Conservation (phyloP, 2,113 vertebrate species). For the Cynoglossus semilaevis region DNA sequence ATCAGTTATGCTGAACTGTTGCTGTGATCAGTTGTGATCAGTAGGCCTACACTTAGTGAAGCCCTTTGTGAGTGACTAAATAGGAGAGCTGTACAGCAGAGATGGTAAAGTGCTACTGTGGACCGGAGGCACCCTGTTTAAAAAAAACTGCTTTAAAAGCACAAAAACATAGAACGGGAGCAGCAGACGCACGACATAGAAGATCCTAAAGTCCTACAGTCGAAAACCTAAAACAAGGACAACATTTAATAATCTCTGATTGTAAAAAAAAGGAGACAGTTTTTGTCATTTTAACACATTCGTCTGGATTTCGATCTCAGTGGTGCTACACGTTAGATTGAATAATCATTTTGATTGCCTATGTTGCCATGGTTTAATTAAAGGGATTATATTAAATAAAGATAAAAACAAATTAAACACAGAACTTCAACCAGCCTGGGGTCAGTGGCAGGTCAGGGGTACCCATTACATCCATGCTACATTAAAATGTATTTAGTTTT, state of each 20-base stretch:
- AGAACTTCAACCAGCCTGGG: too few species aligned
- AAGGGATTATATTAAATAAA: slow-evolving; percentile 57
- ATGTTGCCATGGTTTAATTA: slow-evolving; percentile 48
- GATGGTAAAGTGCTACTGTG: slow-evolving; percentile 69
- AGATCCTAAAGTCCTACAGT: slow-evolving; percentile 12
- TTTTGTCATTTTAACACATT: slow-evolving; percentile 35
- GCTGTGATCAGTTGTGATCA: slow-evolving; percentile 45
- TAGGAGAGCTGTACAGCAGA: slow-evolving; percentile 47
- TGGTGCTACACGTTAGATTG: slow-evolving; percentile 57
- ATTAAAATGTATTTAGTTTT: slow-evolving; percentile 60
- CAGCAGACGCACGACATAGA: slow-evolving; percentile 42
- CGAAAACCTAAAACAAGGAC: slow-evolving; percentile 30
- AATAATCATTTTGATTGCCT: slow-evolving; percentile 31
- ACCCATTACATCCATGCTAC: slow-evolving; percentile 69
- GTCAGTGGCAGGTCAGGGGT: too few species aligned
- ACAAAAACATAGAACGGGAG: slow-evolving; percentile 49
- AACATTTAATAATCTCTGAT: slow-evolving; percentile 42
- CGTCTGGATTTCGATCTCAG: slow-evolving; percentile 36
- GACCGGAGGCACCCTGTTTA: slow-evolving; percentile 68
- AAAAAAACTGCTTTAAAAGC: slow-evolving; percentile 55
- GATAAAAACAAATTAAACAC: slow-evolving; percentile 26
- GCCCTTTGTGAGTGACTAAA: slow-evolving; percentile 62
- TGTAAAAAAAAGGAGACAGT: slow-evolving; percentile 38
- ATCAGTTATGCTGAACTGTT: slow-evolving; percentile 19
- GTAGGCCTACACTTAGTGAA: slow-evolving; percentile 56